phyloP scores from a whole-genome alignment of 2,113 vertebrate genomes.

The Prochilodus magdalenae region DNA sequence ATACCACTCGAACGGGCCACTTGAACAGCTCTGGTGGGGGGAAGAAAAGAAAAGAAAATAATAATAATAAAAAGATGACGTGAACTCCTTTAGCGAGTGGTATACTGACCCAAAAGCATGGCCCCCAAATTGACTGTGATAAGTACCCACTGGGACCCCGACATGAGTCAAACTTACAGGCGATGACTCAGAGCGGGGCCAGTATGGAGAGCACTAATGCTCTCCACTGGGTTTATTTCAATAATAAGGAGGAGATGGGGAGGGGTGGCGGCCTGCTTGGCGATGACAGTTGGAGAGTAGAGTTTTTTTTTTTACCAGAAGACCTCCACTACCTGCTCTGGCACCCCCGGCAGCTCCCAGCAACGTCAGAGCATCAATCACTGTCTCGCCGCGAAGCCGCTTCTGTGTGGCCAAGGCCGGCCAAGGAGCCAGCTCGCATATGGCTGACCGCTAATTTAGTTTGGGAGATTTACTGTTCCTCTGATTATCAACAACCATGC shows the following conservation, averaged over 20 bases:
- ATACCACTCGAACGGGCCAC: conserved; percentile 29
- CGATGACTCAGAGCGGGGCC: conserved; percentile 16
- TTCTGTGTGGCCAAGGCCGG: conserved; percentile 37
- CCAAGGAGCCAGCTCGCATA: conserved; percentile 35
- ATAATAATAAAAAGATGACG: conserved; percentile 3
- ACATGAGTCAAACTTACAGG: neutral
- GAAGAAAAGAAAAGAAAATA: neutral
- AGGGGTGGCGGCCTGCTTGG: neutral
- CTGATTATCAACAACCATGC: conserved; percentile 1
- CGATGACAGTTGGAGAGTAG: neutral
- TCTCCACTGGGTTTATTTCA: conserved; percentile 32
- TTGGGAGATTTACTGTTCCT: conserved; percentile 8
- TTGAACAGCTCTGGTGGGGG: neutral
- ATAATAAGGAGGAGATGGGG: conserved; percentile 19
- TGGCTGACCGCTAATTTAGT: conserved; percentile 24
- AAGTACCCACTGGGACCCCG: neutral
- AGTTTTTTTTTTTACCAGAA: neutral
- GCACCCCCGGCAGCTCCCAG: conserved; percentile 4
- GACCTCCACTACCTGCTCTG: conserved; percentile 16
- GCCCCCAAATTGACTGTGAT: neutral
- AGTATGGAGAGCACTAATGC: conserved; percentile 2
- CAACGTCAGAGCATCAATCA: conserved; percentile 39
- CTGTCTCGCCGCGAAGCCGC: conserved; percentile 28
- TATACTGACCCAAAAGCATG: conserved; percentile 13
- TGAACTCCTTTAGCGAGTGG: neutral